Conservation (phyloP, 2,113 vertebrate species). For the Labrus mixtus region DNA sequence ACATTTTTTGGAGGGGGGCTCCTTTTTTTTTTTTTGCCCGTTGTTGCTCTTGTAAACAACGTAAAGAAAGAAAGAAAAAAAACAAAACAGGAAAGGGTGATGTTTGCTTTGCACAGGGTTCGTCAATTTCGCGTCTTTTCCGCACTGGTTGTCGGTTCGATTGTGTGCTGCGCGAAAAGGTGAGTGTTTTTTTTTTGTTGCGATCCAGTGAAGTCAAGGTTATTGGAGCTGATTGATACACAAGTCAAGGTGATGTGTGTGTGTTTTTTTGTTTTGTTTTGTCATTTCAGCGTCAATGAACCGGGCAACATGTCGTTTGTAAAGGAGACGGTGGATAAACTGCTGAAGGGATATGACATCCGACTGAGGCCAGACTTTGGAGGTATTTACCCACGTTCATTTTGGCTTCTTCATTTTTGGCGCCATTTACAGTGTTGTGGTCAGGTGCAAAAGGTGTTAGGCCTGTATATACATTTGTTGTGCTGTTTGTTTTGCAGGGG, state of each 20-base stretch:
- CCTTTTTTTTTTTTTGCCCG: conserved; percentile 6
- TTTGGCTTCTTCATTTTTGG: conserved; percentile 57
- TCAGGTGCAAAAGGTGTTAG: conserved; percentile 48
- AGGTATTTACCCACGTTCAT: conserved; percentile 79
- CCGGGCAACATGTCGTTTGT: conserved; percentile 95
- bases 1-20: conserved; percentile 32
- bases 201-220: conserved; percentile 62
- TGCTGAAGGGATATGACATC: conserved; percentile 94
- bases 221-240: conserved; percentile 42
- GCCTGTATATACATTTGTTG: conserved; percentile 27
- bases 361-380: conserved; percentile 95
- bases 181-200: conserved; percentile 55
- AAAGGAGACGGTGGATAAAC: conserved; percentile 96
- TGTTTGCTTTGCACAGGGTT: conserved; percentile 63
- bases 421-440: conserved; percentile 53
- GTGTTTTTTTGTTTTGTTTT: conserved; percentile 14
- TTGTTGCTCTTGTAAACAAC: conserved; percentile 42
- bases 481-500: conserved; percentile 81
- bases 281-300: conserved; percentile 88
- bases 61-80: no score
- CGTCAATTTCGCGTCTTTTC: conserved; percentile 74
- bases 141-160: conserved; percentile 75
- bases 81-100: conserved; percentile 35
- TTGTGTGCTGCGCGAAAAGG: conserved; percentile 81
- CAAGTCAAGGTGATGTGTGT: conserved; percentile 49